Base-by-base conservation (phyloP, 1,140 invertebrate genomes). In the Camponotus vicinus region DNA sequence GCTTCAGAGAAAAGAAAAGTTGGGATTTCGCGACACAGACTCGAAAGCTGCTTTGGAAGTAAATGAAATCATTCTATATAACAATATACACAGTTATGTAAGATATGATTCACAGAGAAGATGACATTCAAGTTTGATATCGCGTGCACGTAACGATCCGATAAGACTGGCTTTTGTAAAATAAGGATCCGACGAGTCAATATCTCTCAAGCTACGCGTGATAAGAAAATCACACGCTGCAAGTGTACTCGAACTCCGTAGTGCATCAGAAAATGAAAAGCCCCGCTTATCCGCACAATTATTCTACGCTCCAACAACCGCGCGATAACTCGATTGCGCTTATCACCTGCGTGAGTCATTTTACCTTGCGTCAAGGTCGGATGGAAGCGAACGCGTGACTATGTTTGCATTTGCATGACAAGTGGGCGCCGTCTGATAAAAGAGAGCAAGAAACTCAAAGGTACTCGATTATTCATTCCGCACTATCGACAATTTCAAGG, bases 341-440 rank as follows among this genome's bases (percentile, higher is more conserved):
- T 73, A 73, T 83, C 79, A 83, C 27, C 18, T 83, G 32, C 55
- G 40, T 73, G 79, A 83, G 79, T 75, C 79, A 83, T 6, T 8
- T 59, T 18, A 49, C 40, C 45, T 73, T 59, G n/a, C 27, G 21
- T 18, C 79, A 83, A 83, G 79, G 79, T 37, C 67, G 55, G 21
- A n/a, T 27, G 27, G 21, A 61, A 27, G 32, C 55, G 21, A 73
- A 82, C 40, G 40, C 11, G 40, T 55, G 18, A n/a, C 11, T 8
- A n/a, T 3, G 32, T 82, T 59, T 49, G 71, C 61, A 59, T 57
- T 34, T 9, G 37, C 37, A 13, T n/a, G 40, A 73, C 40, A 21
- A 83, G 34, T 34, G 27, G 2, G 8, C 55, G 9, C 27, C 69
- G 45, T 45, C 40, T 21, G 78, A 57, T 66, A 70, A 70, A 73